phyloP scores from a whole-genome alignment of 2,797 vertebrate species.

The Pteropus rufus region DNA sequence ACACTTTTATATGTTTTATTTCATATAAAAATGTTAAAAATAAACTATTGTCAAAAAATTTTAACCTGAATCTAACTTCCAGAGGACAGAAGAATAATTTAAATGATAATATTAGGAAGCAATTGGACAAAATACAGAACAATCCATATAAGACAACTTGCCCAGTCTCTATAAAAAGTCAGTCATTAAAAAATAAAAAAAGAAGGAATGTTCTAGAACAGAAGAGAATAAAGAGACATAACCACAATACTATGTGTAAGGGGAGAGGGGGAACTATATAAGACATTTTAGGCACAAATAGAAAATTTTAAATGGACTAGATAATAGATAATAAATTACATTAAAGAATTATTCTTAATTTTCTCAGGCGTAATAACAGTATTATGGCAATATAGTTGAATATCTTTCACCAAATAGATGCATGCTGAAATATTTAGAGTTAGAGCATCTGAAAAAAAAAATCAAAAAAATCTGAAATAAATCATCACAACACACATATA shows the following conservation, averaged over 20 bases:
- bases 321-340: not conserved
- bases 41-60: not conserved
- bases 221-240: not conserved
- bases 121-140: not conserved
- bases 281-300: not conserved
- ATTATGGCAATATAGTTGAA: not conserved
- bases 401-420: not conserved
- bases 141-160: not conserved
- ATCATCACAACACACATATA: not conserved
- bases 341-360: not conserved
- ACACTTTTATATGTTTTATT: not conserved
- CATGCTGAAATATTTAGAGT: not conserved
- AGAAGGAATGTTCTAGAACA: not conserved
- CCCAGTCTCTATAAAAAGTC: not conserved
- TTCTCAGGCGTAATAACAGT: not conserved
- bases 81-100: not conserved
- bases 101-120: not conserved
- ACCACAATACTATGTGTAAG: not conserved
- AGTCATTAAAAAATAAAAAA: not conserved
- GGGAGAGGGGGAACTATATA: accelerated
- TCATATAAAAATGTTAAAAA: not conserved
- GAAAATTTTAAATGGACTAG: not conserved
- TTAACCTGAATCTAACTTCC: not conserved
- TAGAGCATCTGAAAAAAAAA: not conserved
- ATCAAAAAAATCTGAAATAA: not conserved